Evolutionary conservation across 2,888 invertebrate species (phyloP), one percentile per base, ranked within the genome.

Genomic region (Asteroscopus sphinx): DNA sequence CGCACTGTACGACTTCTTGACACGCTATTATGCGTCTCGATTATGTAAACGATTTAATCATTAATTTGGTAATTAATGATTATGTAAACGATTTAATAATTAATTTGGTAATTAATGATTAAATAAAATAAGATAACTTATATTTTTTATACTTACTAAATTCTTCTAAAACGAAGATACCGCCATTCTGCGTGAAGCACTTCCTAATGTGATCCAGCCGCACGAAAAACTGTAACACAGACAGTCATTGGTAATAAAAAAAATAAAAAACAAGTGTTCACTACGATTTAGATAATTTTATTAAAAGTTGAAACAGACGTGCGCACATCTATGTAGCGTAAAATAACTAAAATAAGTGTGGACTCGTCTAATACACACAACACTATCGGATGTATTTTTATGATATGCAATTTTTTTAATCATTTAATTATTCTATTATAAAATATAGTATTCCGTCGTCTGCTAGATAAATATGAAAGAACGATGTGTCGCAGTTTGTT

Each of bases 141-240:
- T 3, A 33, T n/a, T 17, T 13, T 2, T 7, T 8, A 39, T 69
- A 97, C 99, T 98, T 96, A 99, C 99, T 99, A 95, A 97, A 99
- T 96, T 99, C 99, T 95, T 99, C 99, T 92, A 99, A 96, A 88
- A 99, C 97, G 96, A 99, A 99, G 93, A 99, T 98, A 91, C 99
- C 99, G 90, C 99, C 99, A 93, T 99, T 99, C 94, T 98, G 99
- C 64, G 99, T 99, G 95, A 99, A 99, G 95, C 99, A 99, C 95
- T 99, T 99, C 94, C 99, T 97, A 94, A 99, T 99, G 95, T 99
- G 99, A 95, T 98, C 98, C 95, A 99, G 96, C 90, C 99, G 97
- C 92, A 99, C 99, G 96, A 99, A 99, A 95, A 99, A 99, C 99
- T 99, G 97, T 83, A 98, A 98, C 87, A 94, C 21, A 91, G 81